Conservation (phyloP, 1,140 invertebrate genomes). For the Calosoma granatense region DNA sequence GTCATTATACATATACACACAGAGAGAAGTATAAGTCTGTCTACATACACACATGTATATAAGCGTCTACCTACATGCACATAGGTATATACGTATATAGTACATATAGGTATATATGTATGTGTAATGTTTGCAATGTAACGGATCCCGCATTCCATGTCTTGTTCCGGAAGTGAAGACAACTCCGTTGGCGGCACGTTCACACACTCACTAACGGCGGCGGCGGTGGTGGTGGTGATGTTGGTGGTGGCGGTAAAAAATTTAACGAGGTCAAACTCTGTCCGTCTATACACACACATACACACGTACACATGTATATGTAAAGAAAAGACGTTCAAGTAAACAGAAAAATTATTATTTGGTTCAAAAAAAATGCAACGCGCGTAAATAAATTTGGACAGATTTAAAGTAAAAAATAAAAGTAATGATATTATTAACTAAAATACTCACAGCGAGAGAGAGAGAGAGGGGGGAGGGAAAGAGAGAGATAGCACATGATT, state of each 20-base stretch:
- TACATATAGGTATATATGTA: conserved; percentile 1
- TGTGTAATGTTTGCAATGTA: not conserved
- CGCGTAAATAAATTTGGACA: too few species aligned
- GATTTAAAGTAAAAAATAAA: too few species aligned
- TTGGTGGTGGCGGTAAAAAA: too few species aligned
- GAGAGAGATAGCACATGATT: too few species aligned
- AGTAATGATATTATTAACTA: too few species aligned
- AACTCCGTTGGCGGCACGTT: not conserved
- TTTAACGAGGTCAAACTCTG: not conserved
- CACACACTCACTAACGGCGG: not conserved
- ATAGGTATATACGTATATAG: conserved; percentile 1
- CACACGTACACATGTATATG: not conserved
- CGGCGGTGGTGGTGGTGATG: too few species aligned
- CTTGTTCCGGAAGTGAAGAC: not conserved
- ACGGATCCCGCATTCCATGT: not conserved
- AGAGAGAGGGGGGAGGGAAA: too few species aligned
- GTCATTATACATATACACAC: too few species aligned
- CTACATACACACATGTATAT: conserved; percentile 3
- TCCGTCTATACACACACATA: not conserved
- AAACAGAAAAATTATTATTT: too few species aligned
- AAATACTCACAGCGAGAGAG: too few species aligned
- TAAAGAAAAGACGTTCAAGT: too few species aligned
- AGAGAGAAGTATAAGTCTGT: not conserved
- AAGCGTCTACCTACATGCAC: not conserved
- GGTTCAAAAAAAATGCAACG: too few species aligned